A percentile compares a stretch with the other conserved stretches of the same genome.
Evolutionary conservation across 2,113 vertebrate species (phyloP).

Genomic region (Leuciscus idus): DNA sequence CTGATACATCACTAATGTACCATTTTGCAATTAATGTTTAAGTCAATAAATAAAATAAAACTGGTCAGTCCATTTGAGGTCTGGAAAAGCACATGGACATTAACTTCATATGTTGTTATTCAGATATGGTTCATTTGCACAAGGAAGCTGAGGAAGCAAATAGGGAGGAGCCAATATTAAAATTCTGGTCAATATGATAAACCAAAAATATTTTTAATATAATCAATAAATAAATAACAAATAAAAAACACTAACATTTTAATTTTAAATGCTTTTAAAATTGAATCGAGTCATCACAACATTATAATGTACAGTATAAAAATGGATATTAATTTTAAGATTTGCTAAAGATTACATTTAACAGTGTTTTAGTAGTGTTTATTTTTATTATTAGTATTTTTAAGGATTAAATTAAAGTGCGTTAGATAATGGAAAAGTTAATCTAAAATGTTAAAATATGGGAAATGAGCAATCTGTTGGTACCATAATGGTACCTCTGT

Average conservation of each 20-base stretch:
- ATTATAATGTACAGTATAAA: neutral
- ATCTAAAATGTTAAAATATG: neutral
- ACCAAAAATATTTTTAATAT: neutral
- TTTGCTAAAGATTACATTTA: neutral
- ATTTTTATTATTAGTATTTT: neutral
- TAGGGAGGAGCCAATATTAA: neutral
- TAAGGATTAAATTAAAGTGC: neutral
- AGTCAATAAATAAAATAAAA: conserved; percentile 55
- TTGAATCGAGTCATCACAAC: neutral
- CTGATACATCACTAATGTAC: conserved; percentile 53
- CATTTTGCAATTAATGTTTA: conserved; percentile 50
- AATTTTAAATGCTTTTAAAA: neutral
- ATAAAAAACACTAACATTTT: neutral
- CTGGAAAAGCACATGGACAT: conserved; percentile 27
- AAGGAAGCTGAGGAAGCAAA: conserved; percentile 16
- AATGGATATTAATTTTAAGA: neutral
- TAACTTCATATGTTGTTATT: conserved; percentile 56
- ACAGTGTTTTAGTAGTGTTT: neutral
- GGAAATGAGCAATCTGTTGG: neutral
- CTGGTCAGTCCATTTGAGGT: conserved; percentile 35
- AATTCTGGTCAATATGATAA: neutral
- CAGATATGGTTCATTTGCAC: conserved; percentile 59
- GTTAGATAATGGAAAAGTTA: neutral
- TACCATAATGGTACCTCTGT: neutral
- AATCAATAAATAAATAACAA: neutral